phyloP scores from a whole-genome alignment of 2,888 invertebrate species.

The Orchesellides sinensis region DNA sequence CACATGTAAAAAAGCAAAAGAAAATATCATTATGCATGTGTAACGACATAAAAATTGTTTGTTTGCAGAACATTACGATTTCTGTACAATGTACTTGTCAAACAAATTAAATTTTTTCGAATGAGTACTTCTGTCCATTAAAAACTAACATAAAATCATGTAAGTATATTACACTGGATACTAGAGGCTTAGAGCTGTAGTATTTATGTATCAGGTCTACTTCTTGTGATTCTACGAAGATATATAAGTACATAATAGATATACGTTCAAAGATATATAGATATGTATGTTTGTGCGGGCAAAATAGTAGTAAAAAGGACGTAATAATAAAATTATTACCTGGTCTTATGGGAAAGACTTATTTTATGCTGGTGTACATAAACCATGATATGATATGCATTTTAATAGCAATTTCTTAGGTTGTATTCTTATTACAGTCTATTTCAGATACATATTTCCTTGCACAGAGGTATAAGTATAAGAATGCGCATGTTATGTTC shows the following conservation, averaged over 20 bases:
- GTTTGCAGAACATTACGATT: conserved; percentile 11
- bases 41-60: conserved; percentile 13
- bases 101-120: conserved; percentile 49
- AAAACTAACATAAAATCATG: conserved; percentile 47
- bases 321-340: conserved; percentile 58
- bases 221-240: too few species aligned
- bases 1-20: too few species aligned
- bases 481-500: not conserved
- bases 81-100: conserved; percentile 33
- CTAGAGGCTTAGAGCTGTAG: too few species aligned
- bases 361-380: conserved; percentile 46
- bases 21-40: too few species aligned
- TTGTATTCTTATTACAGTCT: too few species aligned
- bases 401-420: too few species aligned
- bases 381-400: conserved; percentile 39
- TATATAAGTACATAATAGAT: too few species aligned
- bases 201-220: too few species aligned
- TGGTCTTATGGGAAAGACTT: conserved; percentile 44
- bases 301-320: conserved; percentile 26
- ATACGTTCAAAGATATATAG: too few species aligned
- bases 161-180: conserved; percentile 9
- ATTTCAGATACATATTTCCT: too few species aligned
- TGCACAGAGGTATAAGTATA: conserved; percentile 11
- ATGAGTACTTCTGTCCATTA: conserved; percentile 37
- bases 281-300: too few species aligned